Conservation (phyloP, 1,140 invertebrate species). For the Battus philenor region DNA sequence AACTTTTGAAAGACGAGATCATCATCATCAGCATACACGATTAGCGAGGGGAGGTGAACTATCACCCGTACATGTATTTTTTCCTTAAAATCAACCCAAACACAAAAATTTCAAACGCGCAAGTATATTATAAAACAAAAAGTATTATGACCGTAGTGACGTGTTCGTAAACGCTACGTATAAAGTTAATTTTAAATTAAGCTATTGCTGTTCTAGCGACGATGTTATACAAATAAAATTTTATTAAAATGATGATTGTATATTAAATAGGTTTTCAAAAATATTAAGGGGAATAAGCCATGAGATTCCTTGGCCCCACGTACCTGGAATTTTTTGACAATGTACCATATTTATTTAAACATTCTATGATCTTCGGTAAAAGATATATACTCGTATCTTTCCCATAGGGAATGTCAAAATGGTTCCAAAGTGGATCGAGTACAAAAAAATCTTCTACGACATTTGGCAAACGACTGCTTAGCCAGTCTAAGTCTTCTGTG, state of each 20-base stretch:
- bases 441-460: slow-evolving; percentile 39
- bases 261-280: neutral
- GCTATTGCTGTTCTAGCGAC: no score
- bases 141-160: no score
- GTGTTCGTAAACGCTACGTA: no score
- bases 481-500: slow-evolving; percentile 43
- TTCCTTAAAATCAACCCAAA: no score
- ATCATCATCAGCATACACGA: no score
- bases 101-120: no score
- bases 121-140: no score
- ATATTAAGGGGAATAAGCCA: neutral
- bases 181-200: no score
- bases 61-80: no score
- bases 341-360: slow-evolving; percentile 32
- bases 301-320: neutral
- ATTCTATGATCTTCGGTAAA: slow-evolving; percentile 49
- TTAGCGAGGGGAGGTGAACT: no score
- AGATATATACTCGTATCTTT: slow-evolving; percentile 32
- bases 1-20: no score
- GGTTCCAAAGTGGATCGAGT: slow-evolving; percentile 47
- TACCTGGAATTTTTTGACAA: neutral
- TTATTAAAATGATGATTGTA: neutral
- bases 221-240: neutral
- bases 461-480: slow-evolving; percentile 39
- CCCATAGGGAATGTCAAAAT: slow-evolving; percentile 47